phyloP scores from a whole-genome alignment of 1,140 invertebrate genomes.

The Nomia melanderi region DNA sequence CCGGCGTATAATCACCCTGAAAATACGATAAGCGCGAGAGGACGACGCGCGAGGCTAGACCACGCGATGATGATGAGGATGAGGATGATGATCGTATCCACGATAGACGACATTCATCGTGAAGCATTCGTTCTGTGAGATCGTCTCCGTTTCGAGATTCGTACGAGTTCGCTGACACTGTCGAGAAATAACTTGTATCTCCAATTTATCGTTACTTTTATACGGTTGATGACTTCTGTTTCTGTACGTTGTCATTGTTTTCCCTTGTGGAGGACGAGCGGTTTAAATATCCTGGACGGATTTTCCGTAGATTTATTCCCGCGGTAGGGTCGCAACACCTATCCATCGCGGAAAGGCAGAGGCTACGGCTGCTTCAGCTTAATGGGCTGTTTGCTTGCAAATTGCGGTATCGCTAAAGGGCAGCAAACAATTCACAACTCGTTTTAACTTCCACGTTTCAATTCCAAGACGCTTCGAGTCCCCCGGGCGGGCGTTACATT shows the following conservation, averaged over 20 bases:
- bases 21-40: conserved; percentile 50
- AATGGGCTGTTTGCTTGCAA: conserved; percentile 76
- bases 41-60: too few species aligned
- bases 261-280: background rate
- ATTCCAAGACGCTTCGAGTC: conserved; percentile 53
- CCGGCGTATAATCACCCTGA: conserved; percentile 49
- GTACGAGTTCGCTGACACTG: too few species aligned
- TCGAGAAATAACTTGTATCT: too few species aligned
- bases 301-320: conserved; percentile 27
- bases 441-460: conserved; percentile 73
- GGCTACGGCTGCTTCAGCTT: conserved; percentile 51
- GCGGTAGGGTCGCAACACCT: conserved; percentile 23
- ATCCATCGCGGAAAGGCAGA: conserved; percentile 18
- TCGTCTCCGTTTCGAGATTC: too few species aligned
- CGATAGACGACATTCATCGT: background rate
- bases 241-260: too few species aligned
- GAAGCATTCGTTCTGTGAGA: background rate
- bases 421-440: conserved; percentile 74
- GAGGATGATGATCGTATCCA: background rate
- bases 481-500: conserved; percentile 57
- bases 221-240: too few species aligned
- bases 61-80: too few species aligned
- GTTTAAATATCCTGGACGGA: background rate
- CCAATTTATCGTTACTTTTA: too few species aligned
- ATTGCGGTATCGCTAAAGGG: conserved; percentile 75